Percentiles rank a stretch among this genome's conserved stretches.
phyloP scores from a whole-genome alignment of 1,140 invertebrate genomes.

The Leguminivora glycinivorella region DNA sequence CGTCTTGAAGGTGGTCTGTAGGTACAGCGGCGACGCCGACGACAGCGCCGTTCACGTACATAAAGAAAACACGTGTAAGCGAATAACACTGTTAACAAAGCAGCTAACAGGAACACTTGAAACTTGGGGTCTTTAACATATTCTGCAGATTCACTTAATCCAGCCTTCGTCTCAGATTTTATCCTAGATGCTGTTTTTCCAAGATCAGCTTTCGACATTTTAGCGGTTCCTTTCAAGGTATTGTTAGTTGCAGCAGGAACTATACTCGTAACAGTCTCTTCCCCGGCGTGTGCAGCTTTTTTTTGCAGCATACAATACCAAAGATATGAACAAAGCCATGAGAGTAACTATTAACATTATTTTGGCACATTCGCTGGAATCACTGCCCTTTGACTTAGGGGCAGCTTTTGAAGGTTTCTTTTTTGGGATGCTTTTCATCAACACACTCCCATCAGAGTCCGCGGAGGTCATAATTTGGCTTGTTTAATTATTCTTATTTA shows the following conservation, averaged over 20 bases:
- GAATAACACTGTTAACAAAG: not conserved
- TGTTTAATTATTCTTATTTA: not conserved
- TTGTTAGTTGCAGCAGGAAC: not conserved
- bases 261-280: not conserved
- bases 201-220: not conserved
- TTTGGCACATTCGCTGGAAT: not conserved
- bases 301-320: not conserved
- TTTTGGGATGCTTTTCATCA: not conserved
- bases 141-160: not conserved
- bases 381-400: not conserved
- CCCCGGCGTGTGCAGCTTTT: not conserved
- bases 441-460: not conserved
- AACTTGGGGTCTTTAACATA: not conserved
- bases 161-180: not conserved
- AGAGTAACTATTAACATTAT: not conserved
- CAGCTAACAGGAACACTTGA: not conserved
- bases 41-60: not conserved
- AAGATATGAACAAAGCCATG: not conserved
- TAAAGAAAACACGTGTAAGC: not conserved
- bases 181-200: not conserved
- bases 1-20: not conserved
- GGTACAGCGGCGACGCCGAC: not conserved
- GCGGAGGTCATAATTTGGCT: not conserved
- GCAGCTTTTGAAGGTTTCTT: not conserved
- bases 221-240: not conserved